Evolutionary conservation across 2,113 vertebrate species (phyloP).

Genomic region (Bungarus multicinctus): DNA sequence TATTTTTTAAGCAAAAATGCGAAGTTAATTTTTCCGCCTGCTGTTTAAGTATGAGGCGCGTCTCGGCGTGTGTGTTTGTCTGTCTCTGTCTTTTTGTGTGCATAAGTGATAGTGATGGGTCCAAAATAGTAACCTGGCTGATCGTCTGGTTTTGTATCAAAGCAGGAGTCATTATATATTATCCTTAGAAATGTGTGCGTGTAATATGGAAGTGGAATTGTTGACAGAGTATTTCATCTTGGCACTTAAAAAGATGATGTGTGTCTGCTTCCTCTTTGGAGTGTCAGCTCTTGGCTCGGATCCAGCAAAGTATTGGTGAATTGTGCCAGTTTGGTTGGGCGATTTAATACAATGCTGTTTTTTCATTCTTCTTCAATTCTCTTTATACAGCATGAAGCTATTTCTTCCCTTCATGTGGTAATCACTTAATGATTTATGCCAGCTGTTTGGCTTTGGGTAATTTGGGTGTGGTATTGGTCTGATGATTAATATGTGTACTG

Average conservation of each 20-base stretch:
- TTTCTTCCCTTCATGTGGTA: conserved; percentile 25
- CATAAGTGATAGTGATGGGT: no score
- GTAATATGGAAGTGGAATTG: neutral
- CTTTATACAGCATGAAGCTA: conserved; percentile 25
- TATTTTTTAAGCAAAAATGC: neutral
- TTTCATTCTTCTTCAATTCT: neutral
- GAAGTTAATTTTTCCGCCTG: rapidly evolving
- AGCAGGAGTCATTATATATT: neutral
- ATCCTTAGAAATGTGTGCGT: neutral
- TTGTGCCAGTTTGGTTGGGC: conserved; percentile 15
- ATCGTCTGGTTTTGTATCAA: neutral
- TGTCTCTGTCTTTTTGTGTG: neutral
- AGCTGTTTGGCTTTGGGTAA: conserved; percentile 30
- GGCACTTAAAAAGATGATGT: neutral
- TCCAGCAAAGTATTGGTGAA: conserved; percentile 20
- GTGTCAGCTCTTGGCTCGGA: conserved; percentile 46
- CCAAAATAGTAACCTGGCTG: neutral
- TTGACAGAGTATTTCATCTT: neutral
- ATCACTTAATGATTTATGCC: conserved; percentile 30
- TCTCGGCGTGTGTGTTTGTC: neutral
- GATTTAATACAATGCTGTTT: neutral
- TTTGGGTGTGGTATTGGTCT: conserved; percentile 40
- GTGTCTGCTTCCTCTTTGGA: neutral
- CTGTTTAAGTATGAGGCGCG: neutral
- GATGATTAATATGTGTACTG: conserved; percentile 34